Evolutionary conservation across 30 jellyfish, hydroid and myxozoan genomes (phyloP).

Genomic region (Catostylus mosaicus): DNA sequence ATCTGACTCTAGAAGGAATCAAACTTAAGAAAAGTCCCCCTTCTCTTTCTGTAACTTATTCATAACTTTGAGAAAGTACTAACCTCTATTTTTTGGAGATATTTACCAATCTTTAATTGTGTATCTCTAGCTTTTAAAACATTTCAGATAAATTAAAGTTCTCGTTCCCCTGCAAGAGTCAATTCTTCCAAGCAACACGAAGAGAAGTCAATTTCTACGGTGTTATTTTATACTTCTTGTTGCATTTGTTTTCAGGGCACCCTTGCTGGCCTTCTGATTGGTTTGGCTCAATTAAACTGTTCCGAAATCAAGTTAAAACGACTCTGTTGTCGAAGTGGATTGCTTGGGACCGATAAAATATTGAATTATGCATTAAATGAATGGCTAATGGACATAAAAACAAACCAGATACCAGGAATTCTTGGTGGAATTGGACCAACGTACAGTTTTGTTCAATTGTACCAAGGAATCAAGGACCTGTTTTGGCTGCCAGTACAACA

Average conservation of each 20-base stretch:
- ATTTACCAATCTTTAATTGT: too few species aligned
- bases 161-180: background rate
- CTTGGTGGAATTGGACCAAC: conserved; percentile 99
- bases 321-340: conserved; percentile 96
- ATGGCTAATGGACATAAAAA: conserved; percentile 92
- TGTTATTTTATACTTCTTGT: background rate
- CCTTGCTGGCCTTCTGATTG: conserved; percentile 90
- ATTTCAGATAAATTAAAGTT: too few species aligned
- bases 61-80: too few species aligned
- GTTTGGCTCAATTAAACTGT: conserved; percentile 94
- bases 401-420: conserved; percentile 86
- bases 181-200: background rate
- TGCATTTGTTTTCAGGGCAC: conserved; percentile 83
- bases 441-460: conserved; percentile 91
- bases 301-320: conserved; percentile 91
- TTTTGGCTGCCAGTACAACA: conserved; percentile 99
- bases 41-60: too few species aligned
- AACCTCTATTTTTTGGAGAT: too few species aligned
- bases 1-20: too few species aligned
- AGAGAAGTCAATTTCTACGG: too few species aligned
- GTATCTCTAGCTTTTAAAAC: too few species aligned
- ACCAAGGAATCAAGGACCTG: conserved; percentile 93
- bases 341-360: conserved; percentile 90
- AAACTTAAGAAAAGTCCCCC: too few species aligned
- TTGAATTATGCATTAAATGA: conserved; percentile 75